A percentile compares a stretch with the other conserved stretches of the same genome.
Evolutionary conservation across 2,113 vertebrate genomes (phyloP).

Genomic region (Apteryx mantelli): DNA sequence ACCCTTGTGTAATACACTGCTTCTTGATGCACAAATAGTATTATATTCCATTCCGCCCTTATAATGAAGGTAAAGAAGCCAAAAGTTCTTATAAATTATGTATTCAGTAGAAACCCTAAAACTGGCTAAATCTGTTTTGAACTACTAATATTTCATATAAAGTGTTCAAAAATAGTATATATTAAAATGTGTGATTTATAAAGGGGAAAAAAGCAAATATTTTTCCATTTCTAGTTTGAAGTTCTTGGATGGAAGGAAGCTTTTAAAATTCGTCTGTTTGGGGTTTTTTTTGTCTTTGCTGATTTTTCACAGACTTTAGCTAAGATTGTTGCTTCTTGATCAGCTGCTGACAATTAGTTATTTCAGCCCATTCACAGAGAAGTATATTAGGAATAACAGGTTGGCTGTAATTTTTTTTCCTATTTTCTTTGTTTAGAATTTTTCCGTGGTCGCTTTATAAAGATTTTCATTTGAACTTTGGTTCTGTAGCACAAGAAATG

Average conservation of each 20-base stretch:
- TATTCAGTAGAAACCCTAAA: constrained; percentile 45
- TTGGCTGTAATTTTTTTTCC: not conserved
- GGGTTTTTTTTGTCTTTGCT: constrained; percentile 17
- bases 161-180: constrained; percentile 50
- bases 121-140: constrained; percentile 61
- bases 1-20: constrained; percentile 25
- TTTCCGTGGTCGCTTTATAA: not conserved
- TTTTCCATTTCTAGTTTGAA: constrained; percentile 62
- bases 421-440: not conserved
- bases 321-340: constrained; percentile 31
- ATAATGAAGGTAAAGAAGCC: constrained; percentile 26
- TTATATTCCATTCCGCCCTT: constrained; percentile 35
- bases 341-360: not conserved
- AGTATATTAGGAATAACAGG: not conserved
- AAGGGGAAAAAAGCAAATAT: constrained; percentile 45
- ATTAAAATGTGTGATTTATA: constrained; percentile 57
- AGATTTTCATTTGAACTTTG: not conserved
- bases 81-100: constrained; percentile 44
- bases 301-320: constrained; percentile 6
- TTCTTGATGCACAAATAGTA: constrained; percentile 42
- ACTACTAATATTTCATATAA: constrained; percentile 28
- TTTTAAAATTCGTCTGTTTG: not conserved
- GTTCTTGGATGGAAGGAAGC: constrained; percentile 42
- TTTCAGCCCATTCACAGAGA: constrained; percentile 23
- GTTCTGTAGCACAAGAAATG: not conserved